Evolutionary conservation across 2,797 vertebrate genomes (phyloP), one percentile per base, ranked within the genome.

Genomic region (Synaphobranchus kaupii): DNA sequence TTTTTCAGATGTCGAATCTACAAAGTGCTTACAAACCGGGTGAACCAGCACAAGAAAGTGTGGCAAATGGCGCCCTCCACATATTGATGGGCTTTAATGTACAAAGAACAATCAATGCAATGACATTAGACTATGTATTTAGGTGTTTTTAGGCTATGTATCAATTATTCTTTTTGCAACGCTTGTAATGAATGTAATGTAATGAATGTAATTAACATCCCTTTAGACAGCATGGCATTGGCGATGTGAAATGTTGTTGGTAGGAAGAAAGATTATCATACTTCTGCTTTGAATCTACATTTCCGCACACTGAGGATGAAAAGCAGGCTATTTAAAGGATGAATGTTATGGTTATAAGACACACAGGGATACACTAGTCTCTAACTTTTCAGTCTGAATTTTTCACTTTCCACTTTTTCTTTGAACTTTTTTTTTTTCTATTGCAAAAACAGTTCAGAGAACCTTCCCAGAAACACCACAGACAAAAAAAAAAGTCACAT

Each of bases 81-180:
- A 84, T 89, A 52, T 28, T 15, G 58, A 85, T 84, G 89, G 73
- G 86, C 89, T 90, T 91, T 87, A 89, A 83, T 86, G 84, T 44
- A 80, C 2, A 66, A 86, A 89, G 82, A 68, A n/a, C 48, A 87
- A 50, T 78, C 31, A 44, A 17, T 4, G 2, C 34, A 17, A 25
- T 34, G 15, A 22, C 31, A 15, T 71, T 28, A 28, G 28, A 4
- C 58, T 60, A 60, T 60, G 58, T 68, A 31, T 68, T 28, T 31
- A 60, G 20, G 58, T 17, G 10, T 1, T 31, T 10, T 71, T 17
- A 47, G 39, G 10, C 2, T 17, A 0, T 78, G 34, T 78, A 8
- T 78, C 34, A 44, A 4, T 78, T 47, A 78, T 47, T 44, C 0
- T 78, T 44, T 78, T 20, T 4, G 34, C 39, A 44, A 47, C 73